Percentiles rank a stretch among this genome's conserved stretches.
Evolutionary conservation across 2,888 invertebrate genomes (phyloP).

Genomic region (Watsonalla cultraria): DNA sequence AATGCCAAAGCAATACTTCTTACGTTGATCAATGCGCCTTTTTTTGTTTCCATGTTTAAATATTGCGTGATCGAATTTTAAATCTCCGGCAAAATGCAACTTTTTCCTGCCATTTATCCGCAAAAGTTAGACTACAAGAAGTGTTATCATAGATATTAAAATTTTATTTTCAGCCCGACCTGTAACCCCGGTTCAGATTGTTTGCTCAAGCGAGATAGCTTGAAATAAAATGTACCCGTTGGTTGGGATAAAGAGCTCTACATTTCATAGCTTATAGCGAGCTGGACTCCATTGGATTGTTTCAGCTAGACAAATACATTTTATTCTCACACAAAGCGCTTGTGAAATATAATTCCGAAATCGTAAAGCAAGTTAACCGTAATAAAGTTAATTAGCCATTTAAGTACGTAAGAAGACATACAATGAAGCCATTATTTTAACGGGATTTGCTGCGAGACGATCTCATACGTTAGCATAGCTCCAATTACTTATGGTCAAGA

Average conservation of each 20-base stretch:
- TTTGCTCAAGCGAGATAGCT: slow-evolving; percentile 43
- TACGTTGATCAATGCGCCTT: slow-evolving; percentile 11
- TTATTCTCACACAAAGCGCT: slow-evolving; percentile 25
- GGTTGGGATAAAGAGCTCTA: slow-evolving; percentile 38
- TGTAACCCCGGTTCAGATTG: slow-evolving; percentile 33
- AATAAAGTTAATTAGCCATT: slow-evolving; percentile 55
- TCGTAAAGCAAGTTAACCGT: slow-evolving; percentile 42
- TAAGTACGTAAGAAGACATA: slow-evolving; percentile 41
- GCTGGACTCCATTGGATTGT: slow-evolving; percentile 22
- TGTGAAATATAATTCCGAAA: slow-evolving; percentile 28
- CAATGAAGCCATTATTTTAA: slow-evolving; percentile 44
- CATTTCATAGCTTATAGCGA: slow-evolving; percentile 36
- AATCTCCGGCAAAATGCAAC: not conserved
- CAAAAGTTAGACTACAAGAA: slow-evolving; percentile 5
- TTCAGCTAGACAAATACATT: slow-evolving; percentile 16
- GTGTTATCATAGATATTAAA: slow-evolving; percentile 32
- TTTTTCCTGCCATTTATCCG: not conserved
- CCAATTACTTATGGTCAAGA: slow-evolving; percentile 37
- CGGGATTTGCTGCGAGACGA: slow-evolving; percentile 32
- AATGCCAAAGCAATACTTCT: not conserved
- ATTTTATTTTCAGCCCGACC: slow-evolving; percentile 42
- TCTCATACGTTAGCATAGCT: slow-evolving; percentile 28
- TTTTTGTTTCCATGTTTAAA: not conserved
- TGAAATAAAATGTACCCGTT: slow-evolving; percentile 49
- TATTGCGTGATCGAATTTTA: not conserved